Evolutionary conservation across 2,797 vertebrate species (phyloP).

Genomic region (Platyrinchus mystaceus): DNA sequence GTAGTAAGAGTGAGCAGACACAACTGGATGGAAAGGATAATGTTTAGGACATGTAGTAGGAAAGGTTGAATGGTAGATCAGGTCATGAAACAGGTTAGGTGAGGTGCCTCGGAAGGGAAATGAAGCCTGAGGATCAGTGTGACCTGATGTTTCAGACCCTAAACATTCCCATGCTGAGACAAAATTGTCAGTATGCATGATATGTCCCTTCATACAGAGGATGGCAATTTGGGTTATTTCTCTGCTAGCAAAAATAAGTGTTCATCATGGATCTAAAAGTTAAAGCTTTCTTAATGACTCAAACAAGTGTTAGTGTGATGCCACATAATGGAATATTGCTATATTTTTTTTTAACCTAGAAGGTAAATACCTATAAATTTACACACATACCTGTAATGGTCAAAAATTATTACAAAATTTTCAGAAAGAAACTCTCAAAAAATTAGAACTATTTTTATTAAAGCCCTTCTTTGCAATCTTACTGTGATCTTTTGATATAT

Average conservation of each 20-base stretch:
- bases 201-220: not conserved
- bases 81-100: not conserved
- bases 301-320: not conserved
- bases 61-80: not conserved
- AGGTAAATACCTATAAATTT: not conserved
- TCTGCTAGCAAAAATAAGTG: not conserved
- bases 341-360: not conserved
- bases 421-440: not conserved
- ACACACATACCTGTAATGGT: not conserved
- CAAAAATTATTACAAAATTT: not conserved
- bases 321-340: not conserved
- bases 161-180: not conserved
- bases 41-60: not conserved
- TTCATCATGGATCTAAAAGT: not conserved
- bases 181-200: not conserved
- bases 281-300: not conserved
- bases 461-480: not conserved
- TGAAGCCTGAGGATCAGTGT: not conserved
- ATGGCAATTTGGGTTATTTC: not conserved
- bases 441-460: not conserved
- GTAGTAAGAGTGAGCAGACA: not conserved
- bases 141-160: not conserved
- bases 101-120: not conserved
- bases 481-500: not conserved
- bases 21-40: not conserved